phyloP scores from a whole-genome alignment of 1,140 invertebrate species.

The Rhizoglyphus robini region DNA sequence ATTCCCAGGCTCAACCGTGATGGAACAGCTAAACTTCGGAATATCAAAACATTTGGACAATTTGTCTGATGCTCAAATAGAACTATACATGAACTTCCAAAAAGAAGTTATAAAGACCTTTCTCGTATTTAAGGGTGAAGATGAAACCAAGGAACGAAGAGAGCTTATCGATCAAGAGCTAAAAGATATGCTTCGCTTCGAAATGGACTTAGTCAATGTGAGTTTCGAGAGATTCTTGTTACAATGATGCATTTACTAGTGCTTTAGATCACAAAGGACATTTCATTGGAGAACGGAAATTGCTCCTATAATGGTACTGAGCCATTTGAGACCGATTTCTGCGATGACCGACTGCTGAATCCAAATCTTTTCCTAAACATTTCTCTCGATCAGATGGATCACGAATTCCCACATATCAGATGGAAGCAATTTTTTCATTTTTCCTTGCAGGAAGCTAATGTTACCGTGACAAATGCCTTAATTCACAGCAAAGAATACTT shows the following conservation, averaged over 20 bases:
- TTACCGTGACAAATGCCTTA: not conserved
- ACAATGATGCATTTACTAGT: not conserved
- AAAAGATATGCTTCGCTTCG: constrained; percentile 1
- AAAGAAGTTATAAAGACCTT: constrained; percentile 32
- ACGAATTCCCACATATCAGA: not conserved
- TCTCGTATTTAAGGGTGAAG: constrained; percentile 35
- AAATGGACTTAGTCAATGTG: constrained; percentile 16
- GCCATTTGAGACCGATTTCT: not conserved
- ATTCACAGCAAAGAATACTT: constrained; percentile 19
- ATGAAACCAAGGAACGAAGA: constrained; percentile 29
- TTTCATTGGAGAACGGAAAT: not conserved
- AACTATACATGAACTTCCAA: constrained; percentile 32
- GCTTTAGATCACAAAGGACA: not conserved
- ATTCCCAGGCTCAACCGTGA: constrained; percentile 34
- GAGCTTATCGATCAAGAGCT: not conserved
- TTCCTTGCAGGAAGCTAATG: not conserved
- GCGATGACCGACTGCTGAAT: not conserved
- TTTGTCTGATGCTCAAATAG: constrained; percentile 30
- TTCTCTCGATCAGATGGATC: constrained; percentile 4
- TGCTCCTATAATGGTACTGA: not conserved
- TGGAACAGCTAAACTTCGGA: constrained; percentile 34
- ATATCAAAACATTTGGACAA: constrained; percentile 26
- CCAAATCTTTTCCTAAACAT: constrained; percentile 7
- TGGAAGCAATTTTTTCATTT: constrained; percentile 6
- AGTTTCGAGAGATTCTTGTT: not conserved